Evolutionary conservation across 2,888 invertebrate genomes (phyloP).

Genomic region (Anticlea derivata): DNA sequence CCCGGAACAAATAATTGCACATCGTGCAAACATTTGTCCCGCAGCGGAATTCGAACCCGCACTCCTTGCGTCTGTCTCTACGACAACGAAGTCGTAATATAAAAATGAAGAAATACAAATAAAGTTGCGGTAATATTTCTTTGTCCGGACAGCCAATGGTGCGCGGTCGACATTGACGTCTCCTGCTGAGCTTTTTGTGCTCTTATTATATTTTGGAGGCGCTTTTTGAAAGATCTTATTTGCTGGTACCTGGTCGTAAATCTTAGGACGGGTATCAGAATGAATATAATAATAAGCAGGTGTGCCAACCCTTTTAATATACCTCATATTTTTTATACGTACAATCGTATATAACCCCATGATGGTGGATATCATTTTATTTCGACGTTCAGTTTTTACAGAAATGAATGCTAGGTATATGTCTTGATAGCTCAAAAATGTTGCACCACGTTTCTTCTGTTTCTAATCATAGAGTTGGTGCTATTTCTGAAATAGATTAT

Average conservation of each 20-base stretch:
- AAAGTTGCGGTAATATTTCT: slow-evolving; percentile 76
- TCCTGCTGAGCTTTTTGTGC: slow-evolving; percentile 76
- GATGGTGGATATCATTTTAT: slow-evolving; percentile 30
- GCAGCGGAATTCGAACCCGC: too few species aligned
- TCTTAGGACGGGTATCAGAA: slow-evolving; percentile 67
- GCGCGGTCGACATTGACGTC: slow-evolving; percentile 71
- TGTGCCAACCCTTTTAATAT: slow-evolving; percentile 70
- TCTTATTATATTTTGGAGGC: slow-evolving; percentile 79
- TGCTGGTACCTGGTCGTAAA: slow-evolving; percentile 80
- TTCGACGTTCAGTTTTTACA: slow-evolving; percentile 17
- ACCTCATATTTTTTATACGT: slow-evolving; percentile 35
- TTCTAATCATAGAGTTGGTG: slow-evolving; percentile 50
- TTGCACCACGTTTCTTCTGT: slow-evolving; percentile 47
- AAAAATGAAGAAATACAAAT: slow-evolving; percentile 61
- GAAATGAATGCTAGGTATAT: slow-evolving; percentile 29
- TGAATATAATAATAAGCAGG: slow-evolving; percentile 66
- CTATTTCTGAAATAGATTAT: slow-evolving; percentile 60
- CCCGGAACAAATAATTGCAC: too few species aligned
- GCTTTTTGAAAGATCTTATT: slow-evolving; percentile 79
- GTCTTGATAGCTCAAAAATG: slow-evolving; percentile 38
- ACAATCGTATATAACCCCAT: slow-evolving; percentile 38
- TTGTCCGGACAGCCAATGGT: slow-evolving; percentile 78
- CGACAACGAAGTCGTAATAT: too few species aligned
- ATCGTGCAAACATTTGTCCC: too few species aligned
- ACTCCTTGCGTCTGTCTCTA: too few species aligned